Conservation (phyloP, 2,888 invertebrate genomes). For the Microctonus brassicae region DNA sequence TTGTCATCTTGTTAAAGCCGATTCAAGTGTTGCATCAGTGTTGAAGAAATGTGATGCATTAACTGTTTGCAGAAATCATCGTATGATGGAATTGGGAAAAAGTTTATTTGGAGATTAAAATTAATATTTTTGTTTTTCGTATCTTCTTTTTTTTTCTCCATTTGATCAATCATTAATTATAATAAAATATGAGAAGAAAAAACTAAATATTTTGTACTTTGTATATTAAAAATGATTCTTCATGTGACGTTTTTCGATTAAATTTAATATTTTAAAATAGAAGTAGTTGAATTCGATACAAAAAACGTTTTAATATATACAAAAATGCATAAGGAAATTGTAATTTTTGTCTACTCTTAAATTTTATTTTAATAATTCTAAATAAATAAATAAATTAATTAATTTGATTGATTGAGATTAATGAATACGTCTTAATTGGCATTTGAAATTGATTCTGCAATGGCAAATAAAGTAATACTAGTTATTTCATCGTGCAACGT, state of each 20-base stretch:
- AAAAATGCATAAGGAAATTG: neutral
- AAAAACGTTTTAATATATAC: neutral
- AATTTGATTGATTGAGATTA: too few relatives aligned
- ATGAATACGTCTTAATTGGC: neutral
- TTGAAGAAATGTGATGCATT: constrained; percentile 87
- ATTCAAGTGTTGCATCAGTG: constrained; percentile 80
- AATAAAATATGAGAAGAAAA: neutral
- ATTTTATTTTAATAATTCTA: neutral
- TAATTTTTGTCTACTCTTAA: neutral
- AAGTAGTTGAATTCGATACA: neutral
- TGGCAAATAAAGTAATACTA: neutral
- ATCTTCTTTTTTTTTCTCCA: constrained; percentile 29
- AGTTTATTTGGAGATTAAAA: constrained; percentile 86
- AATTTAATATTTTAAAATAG: neutral
- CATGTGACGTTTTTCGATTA: neutral
- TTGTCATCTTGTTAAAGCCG: constrained; percentile 86
- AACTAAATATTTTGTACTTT: constrained; percentile 8
- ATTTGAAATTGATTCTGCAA: neutral
- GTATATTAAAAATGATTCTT: constrained; percentile 4
- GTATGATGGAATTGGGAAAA: constrained; percentile 91
- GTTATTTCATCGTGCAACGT: neutral
- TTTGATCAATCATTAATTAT: neutral
- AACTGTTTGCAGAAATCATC: constrained; percentile 86
- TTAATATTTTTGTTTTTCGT: constrained; percentile 23
- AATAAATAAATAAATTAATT: neutral